Evolutionary conservation across 2,888 invertebrate genomes (phyloP).

Genomic region (Sesia apiformis): DNA sequence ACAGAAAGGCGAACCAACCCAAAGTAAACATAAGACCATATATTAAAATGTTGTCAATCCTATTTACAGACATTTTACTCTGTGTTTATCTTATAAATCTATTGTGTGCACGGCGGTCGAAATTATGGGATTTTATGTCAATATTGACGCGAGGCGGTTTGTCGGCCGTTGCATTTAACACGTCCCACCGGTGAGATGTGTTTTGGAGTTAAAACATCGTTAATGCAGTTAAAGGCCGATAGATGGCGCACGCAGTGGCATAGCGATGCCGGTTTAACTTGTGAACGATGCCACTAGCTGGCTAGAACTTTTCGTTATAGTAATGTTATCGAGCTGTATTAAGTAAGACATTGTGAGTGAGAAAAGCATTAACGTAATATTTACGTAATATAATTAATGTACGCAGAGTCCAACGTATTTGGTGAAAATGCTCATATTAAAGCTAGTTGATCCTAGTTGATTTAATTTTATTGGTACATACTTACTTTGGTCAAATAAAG

Average conservation of each 20-base stretch:
- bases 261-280: background rate
- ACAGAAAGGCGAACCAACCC: constrained; percentile 60
- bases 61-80: constrained; percentile 73
- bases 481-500: too few species aligned
- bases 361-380: too few species aligned
- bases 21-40: constrained; percentile 65
- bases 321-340: too few species aligned
- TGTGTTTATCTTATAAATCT: constrained; percentile 73
- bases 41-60: constrained; percentile 73
- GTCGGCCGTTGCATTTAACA: constrained; percentile 67
- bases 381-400: too few species aligned
- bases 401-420: too few species aligned
- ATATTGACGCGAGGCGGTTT: constrained; percentile 62
- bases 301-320: too few species aligned
- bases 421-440: too few species aligned
- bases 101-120: constrained; percentile 70
- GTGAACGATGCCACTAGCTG: background rate
- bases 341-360: too few species aligned
- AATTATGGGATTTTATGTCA: constrained; percentile 70
- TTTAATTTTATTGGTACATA: too few species aligned
- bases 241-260: constrained; percentile 42
- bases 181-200: constrained; percentile 44
- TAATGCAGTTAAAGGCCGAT: constrained; percentile 13
- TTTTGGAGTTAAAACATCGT: constrained; percentile 21
- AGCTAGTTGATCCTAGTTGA: too few species aligned